Base-by-base conservation (phyloP, 2,113 vertebrate species). In the Siphamia tubifer region DNA sequence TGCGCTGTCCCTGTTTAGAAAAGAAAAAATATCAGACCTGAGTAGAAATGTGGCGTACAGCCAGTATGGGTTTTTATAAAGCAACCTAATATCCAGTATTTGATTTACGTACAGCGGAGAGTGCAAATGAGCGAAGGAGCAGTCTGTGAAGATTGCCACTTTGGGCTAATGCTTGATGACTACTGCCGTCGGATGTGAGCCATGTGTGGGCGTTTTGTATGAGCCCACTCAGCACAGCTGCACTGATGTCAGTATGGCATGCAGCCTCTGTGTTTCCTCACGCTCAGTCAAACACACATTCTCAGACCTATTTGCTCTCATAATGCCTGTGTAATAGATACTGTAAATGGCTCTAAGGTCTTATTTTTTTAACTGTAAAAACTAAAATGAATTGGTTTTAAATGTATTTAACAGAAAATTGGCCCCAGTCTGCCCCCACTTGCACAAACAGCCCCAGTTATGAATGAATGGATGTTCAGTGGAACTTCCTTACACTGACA, bases 191-290 rank as follows among this genome's bases (percentile, higher is more conserved):
- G 68, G 82, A 85, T 87, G 81, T 72, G 72, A 75, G 72, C 55
- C 67, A 38, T 58, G 74, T 76, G 85, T 82, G 78, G 82, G 85
- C 39, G 74, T 83, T 77, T 75, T 65, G 71, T 67, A 53, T 23
- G 68, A 83, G 79, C 77, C 74, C 80, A 68, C 79, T 76, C 65
- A 47, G 74, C 67, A 74, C 85, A 84, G 83, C 85, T 87, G 83
- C 42, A 23, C 61, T 77, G 82, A 83, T 87, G 77, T 85, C 85
- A 85, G 55, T 75, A 56, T 9, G 65, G 57, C 51, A 58, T 61
- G 58, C 35, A 30, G 51, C 76, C 75, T 58, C 74, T 68, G 45
- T 0, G 1, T 30, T 52, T 54, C 35, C 28, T 21, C 28, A 27
- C 44, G 15, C 39, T 17, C 47, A 34, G 2, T 2, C 49, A 6